Conservation (phyloP, 2,113 vertebrate genomes). For the Laterallus jamaicensis region DNA sequence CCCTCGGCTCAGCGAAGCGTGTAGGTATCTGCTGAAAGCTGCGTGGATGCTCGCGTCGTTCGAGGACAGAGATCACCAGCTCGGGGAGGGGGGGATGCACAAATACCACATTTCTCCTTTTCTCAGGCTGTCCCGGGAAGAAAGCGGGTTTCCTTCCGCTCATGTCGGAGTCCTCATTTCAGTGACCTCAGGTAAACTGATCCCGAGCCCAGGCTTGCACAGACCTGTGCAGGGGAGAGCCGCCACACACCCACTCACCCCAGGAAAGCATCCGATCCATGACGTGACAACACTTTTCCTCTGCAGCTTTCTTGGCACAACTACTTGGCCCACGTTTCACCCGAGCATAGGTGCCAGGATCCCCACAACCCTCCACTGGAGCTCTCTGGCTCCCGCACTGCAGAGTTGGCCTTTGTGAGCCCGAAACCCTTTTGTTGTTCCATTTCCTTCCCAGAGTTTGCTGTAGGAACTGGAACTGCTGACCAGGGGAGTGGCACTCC, state of each 20-base stretch:
- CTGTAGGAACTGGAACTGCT: background rate
- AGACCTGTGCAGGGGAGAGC: background rate
- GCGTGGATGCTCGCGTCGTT: fast-evolving
- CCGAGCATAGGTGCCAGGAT: background rate
- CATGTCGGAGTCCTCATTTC: background rate
- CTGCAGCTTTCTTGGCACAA: background rate
- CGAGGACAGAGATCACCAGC: background rate
- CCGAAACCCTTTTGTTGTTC: background rate
- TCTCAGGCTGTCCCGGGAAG: background rate
- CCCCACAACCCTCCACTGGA: fast-evolving
- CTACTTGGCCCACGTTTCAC: background rate
- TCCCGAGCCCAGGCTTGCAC: fast-evolving
- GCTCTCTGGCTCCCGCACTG: background rate
- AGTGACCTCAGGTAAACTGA: background rate
- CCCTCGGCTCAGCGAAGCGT: background rate
- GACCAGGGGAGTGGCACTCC: fast-evolving
- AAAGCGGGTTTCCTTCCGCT: fast-evolving
- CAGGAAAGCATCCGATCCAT: fast-evolving
- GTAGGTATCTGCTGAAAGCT: background rate
- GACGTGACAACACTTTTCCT: background rate
- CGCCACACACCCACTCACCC: background rate
- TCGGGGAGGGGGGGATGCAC: fast-evolving
- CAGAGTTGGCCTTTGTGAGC: background rate
- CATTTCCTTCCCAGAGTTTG: background rate
- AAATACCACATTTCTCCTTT: background rate